phyloP scores from a whole-genome alignment of 2,888 invertebrate genomes.

The Stomorhina lunata region DNA sequence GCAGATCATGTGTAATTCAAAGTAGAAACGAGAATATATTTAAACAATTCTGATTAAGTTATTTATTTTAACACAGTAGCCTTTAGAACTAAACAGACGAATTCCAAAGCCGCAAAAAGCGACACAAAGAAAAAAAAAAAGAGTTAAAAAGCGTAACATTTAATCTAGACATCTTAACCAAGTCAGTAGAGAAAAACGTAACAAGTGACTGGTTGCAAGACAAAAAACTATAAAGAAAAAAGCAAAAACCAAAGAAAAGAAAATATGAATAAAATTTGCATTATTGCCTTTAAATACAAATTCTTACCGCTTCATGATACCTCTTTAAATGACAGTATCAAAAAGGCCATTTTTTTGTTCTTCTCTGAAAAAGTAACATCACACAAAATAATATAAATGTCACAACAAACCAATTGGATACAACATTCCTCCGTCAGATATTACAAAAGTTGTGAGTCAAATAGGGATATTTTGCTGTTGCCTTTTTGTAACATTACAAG shows the following conservation, averaged over 20 bases:
- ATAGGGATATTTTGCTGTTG: neutral
- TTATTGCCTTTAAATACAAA: neutral
- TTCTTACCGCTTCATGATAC: neutral
- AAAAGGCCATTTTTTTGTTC: neutral
- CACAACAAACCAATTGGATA: constrained; percentile 57
- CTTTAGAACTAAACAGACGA: constrained; percentile 7
- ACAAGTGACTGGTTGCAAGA: constrained; percentile 9
- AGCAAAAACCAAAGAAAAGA: neutral
- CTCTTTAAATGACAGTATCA: neutral
- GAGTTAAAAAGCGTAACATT: constrained; percentile 21
- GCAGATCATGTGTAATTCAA: neutral
- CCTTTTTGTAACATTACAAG: neutral
- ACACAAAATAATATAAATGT: constrained; percentile 53
- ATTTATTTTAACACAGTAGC: constrained; percentile 39
- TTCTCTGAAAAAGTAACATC: neutral
- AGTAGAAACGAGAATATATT: neutral
- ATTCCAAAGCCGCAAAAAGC: neutral
- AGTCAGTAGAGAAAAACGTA: neutral
- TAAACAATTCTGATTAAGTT: constrained; percentile 31
- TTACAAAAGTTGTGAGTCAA: no score
- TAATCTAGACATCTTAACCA: constrained; percentile 50
- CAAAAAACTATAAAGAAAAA: neutral
- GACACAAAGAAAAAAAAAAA: neutral
- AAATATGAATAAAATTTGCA: constrained; percentile 50
- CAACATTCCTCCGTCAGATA: neutral